Base-by-base conservation (phyloP, 2,113 vertebrate species). In the Elgaria multicarinata region DNA sequence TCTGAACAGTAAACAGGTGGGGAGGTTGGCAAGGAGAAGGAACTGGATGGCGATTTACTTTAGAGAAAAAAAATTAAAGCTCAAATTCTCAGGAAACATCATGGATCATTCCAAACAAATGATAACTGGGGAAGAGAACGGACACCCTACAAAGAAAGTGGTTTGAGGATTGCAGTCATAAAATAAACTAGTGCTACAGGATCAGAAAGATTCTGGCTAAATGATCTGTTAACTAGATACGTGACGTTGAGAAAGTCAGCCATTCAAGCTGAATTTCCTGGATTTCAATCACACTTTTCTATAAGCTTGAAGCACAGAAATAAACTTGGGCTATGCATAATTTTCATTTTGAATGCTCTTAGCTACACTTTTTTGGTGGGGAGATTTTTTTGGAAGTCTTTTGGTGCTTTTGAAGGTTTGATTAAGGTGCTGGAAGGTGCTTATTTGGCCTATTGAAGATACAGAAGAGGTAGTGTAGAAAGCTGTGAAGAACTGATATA, bases 371-470 rank as follows among this genome's bases (percentile, higher is more conserved):
- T 36, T 91, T 80, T 50, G 46, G 3, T 5, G 46, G 79, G 74
- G 93, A 88, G 69, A 33, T 13, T 42, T 46, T 14, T 79, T 46
- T 87, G 87, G 81, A 90, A 93, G 83, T 84, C 90, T 86, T 87
- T 95, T 86, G 82, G 69, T 46, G 42, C n/a, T 75, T 93, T 94
- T 88, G 89, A 87, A 86, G 26, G 44, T 89, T 90, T 88, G 31
- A 93, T 86, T 75, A 91, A 79, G 77, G 74, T 0, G 74, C 18
- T 28, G 83, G 22, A 81, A 81, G n/a, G 79, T 81, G 66, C 36
- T 36, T 6, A 50, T 58, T 42, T 74, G 86, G 71, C 85, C 82
- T 87, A 16, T 28, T 31, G 83, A 66, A 76, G 62, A 91, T 78
- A 85, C 62, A 44, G 69, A 76, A 53, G 26, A 74, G 42, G 72